Evolutionary conservation across 92 coral and sea anemone species (phyloP).

Genomic region (Siderastrea siderea): DNA sequence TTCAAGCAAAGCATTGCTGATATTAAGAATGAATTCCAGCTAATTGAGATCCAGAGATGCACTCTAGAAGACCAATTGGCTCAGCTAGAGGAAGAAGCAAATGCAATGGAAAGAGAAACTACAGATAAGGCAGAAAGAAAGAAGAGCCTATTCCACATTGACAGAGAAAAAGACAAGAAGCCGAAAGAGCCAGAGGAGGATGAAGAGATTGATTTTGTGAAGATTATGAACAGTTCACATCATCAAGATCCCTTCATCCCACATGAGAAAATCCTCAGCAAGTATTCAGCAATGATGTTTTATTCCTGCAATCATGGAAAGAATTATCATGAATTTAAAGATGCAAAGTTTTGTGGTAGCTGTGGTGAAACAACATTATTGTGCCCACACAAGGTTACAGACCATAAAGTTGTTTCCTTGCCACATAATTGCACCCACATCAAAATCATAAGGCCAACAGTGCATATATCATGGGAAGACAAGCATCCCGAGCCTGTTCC

Average conservation of each 20-base stretch:
- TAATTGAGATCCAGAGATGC: conserved; percentile 86
- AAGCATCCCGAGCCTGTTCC: conserved; percentile 46
- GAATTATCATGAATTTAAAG: conserved; percentile 93
- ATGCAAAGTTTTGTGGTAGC: conserved; percentile 93
- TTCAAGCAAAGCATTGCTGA: conserved; percentile 87
- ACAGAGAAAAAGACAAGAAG: conserved; percentile 24
- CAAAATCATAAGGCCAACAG: conserved; percentile 90
- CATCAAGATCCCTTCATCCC: conserved; percentile 91
- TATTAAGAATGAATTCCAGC: conserved; percentile 88
- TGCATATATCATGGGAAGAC: conserved; percentile 70
- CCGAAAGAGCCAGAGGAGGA: conserved; percentile 61
- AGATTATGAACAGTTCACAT: conserved; percentile 89
- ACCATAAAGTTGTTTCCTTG: conserved; percentile 83
- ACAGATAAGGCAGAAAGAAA: conserved; percentile 48
- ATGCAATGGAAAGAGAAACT: conserved; percentile 48
- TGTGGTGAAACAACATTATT: conserved; percentile 94
- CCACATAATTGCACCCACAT: conserved; percentile 97
- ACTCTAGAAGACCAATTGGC: conserved; percentile 83
- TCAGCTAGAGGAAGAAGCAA: conserved; percentile 70
- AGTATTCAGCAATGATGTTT: conserved; percentile 92
- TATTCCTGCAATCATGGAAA: conserved; percentile 99
- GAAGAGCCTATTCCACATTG: conserved; percentile 40
- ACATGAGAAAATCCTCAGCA: conserved; percentile 92
- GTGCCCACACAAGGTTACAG: conserved; percentile 94
- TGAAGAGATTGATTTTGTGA: conserved; percentile 93